Evolutionary conservation across 2,888 invertebrate species (phyloP), one percentile per base, ranked within the genome.

Genomic region (Phyto melanocephala): DNA sequence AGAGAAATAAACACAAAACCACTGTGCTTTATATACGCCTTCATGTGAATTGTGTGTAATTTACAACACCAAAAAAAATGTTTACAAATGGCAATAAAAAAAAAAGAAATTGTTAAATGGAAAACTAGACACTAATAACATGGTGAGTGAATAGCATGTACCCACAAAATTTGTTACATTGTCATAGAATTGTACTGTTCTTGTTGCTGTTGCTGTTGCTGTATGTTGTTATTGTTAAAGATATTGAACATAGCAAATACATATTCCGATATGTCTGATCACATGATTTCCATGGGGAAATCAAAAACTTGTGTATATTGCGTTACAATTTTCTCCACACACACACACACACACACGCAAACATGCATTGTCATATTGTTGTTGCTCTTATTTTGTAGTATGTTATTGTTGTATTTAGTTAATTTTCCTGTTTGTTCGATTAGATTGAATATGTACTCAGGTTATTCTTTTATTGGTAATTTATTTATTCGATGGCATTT

Each of bases 281-380:
- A 47, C 50, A 60, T 82, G 81, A 82, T 82, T 82, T 82, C 81
- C 81, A 78, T 50, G 37, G 74, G 81, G 81, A 82, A 82, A 82
- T 82, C 78, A 82, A 79, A 50, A 42, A 78, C 28, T 71, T 33
- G 20, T 78, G 28, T 71, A 35, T 58, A 72, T 72, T 65, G 71
- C 72, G 50, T 52, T 52, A 62, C 50, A 68, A 52, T 60, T 77
- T 5, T 6, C 3, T 5, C 3, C 28, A 28, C 3, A 5, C 28
- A 28, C 6, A 5, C 6, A 28, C 28, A 28, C 3, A 28, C 28
- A 28, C 3, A 5, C 28, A 28, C 6, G 3, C 6, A 28, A 6
- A 6, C 6, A 5, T 28, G 3, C 6, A 28, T 28, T 6, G 6
- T 28, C 28, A 28, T 28, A 28, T 28, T 28, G 28, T 28, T 28